These are phyloP conservation scores for Burhinus bistriatus DNA, from an alignment of 2,113 vertebrate genomes.

Conservation along the genomic window DNA sequence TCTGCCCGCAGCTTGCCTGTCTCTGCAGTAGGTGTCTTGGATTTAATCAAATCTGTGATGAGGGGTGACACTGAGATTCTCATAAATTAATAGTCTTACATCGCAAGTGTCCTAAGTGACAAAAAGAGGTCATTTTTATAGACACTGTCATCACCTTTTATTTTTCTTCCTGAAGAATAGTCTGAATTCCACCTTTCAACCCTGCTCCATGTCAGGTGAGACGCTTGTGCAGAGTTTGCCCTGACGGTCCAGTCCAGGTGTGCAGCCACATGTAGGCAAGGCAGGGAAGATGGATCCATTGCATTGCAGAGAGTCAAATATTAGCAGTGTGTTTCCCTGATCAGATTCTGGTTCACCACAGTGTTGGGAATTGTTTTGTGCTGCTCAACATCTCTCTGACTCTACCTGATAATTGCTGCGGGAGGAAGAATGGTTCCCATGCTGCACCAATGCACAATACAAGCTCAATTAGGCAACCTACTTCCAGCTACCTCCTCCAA, in stretches of 20 bases:
- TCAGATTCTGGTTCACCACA: neutral
- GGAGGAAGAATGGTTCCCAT: neutral
- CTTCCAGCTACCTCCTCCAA: neutral
- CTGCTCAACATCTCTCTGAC: neutral
- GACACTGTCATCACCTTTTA: neutral
- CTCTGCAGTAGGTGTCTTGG: neutral
- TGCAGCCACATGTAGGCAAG: fast-evolving
- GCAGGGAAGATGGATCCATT: neutral
- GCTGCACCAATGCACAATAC: neutral
- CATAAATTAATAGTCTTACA: neutral
- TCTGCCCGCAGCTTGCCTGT: neutral
- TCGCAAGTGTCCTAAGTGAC: neutral
- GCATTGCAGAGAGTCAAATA: neutral
- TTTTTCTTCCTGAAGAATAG: neutral
- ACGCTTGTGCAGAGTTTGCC: neutral
- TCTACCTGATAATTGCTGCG: neutral
- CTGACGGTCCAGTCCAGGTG: fast-evolving
- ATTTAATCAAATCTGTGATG: neutral
- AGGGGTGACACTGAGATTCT: neutral
- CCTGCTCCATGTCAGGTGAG: fast-evolving
- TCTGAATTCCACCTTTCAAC: neutral
- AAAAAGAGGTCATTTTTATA: neutral
- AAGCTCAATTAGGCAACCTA: neutral
- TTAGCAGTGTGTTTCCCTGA: neutral
- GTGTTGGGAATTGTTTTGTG: neutral